These are phyloP conservation scores for Myodes glareolus DNA, from an alignment of 2,113 vertebrate species.

Conservation along the genomic window DNA sequence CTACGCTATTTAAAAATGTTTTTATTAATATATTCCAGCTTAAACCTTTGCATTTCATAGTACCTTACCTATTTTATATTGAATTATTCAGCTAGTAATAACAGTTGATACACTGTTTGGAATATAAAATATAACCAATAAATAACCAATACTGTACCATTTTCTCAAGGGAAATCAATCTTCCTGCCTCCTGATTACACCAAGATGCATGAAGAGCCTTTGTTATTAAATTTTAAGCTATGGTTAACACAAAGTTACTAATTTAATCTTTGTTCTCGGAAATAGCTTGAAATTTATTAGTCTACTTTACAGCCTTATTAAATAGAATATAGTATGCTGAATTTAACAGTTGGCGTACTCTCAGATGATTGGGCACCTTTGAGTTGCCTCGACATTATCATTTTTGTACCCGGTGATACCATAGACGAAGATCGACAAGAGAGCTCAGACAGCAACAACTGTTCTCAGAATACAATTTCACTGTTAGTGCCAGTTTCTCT, in stretches of 20 bases:
- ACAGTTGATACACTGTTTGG: slow-evolving; percentile 51
- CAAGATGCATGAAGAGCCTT: slow-evolving; percentile 26
- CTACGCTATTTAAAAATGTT: slow-evolving; percentile 21
- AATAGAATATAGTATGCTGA: neutral
- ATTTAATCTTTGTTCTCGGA: slow-evolving; percentile 62
- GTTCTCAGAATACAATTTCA: neutral
- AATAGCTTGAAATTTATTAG: slow-evolving; percentile 57
- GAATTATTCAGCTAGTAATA: slow-evolving; percentile 45
- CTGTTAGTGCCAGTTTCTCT: slow-evolving; percentile 21
- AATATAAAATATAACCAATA: slow-evolving; percentile 52
- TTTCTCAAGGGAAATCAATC: slow-evolving; percentile 53
- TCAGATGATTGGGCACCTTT: neutral
- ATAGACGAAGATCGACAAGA: neutral
- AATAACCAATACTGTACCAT: slow-evolving; percentile 50
- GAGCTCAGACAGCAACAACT: neutral
- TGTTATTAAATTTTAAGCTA: slow-evolving; percentile 61
- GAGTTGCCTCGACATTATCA: slow-evolving; percentile 16
- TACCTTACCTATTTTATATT: neutral
- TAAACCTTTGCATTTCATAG: slow-evolving; percentile 39
- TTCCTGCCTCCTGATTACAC: slow-evolving; percentile 51
- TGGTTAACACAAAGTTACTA: slow-evolving; percentile 53
- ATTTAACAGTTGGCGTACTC: neutral
- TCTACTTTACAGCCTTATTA: slow-evolving; percentile 50
- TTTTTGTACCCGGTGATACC: neutral
- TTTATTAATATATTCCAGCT: neutral